Evolutionary conservation across 2,113 vertebrate species (phyloP), one percentile per base, ranked within the genome.

Genomic region (Hemibagrus wyckioides): DNA sequence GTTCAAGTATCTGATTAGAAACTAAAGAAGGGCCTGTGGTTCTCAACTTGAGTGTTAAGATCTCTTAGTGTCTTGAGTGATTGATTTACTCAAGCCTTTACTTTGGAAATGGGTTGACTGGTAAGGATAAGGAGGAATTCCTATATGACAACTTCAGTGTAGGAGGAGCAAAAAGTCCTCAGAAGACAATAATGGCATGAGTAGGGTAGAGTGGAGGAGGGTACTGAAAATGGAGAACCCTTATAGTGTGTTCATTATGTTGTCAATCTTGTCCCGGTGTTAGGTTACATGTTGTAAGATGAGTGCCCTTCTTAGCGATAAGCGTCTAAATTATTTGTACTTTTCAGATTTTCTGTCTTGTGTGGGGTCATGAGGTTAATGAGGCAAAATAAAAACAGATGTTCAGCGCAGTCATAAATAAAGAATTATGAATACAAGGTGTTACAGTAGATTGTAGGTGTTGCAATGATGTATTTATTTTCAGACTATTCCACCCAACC

Each of bases 401-500:
- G 11, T 57, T 81, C 33, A 15, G 23, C 25, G 3, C 21, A 41
- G 33, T 41, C 21, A 41, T 59, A 25, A 59, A 59, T 59, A 41
- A 81, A 81, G 54, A 19, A 30, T 36, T 80, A 23, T 10, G 17
- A 57, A 80, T 83, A 33, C 80, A 80, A 41, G 36, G 63, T 86
- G 80, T 80, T 65, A 65, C 61, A 83, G 69, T 80, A 50, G 44
- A 83, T 86, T 83, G 69, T 76, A 86, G 85, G 73, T 86, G 88
- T 65, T 86, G 59, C 63, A 75, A 17, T 54, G 85, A 83, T 83
- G 83, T 61, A 80, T 61, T 71, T 80, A 86, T 86, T 82, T 89
- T 86, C 36, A 86, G 88, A 84, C 52, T 50, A 50, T 71, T 77
- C 81, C 85, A 86, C 85, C 85, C 80, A 57, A 79, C 84, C 84